Percentiles rank a stretch among this genome's conserved stretches.
Conservation (phyloP, 2,888 invertebrate genomes). For the Enchytraeus crypticus region DNA sequence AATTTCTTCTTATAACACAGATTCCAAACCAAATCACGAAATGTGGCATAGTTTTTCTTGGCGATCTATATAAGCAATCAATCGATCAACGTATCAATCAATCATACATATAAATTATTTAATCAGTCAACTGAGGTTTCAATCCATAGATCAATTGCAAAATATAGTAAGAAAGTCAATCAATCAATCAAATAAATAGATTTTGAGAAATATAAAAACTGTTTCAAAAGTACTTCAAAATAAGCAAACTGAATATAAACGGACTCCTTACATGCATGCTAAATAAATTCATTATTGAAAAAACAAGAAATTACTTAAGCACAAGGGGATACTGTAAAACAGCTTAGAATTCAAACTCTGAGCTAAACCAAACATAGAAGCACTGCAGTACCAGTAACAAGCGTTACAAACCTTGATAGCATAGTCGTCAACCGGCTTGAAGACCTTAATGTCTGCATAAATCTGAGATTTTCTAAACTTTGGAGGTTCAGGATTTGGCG, state of each 20-base stretch:
- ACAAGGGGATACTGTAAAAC: too few relatives aligned
- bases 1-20: conserved; percentile 43
- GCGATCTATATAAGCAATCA: conserved; percentile 37
- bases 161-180: too few relatives aligned
- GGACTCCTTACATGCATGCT: too few relatives aligned
- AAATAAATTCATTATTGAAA: too few relatives aligned
- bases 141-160: not conserved
- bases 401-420: conserved; percentile 46
- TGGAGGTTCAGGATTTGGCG: conserved; percentile 40
- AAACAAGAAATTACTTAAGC: too few relatives aligned
- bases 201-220: not conserved
- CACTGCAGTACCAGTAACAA: too few relatives aligned
- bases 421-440: conserved; percentile 43
- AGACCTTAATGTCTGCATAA: conserved; percentile 44
- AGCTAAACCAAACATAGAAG: too few relatives aligned
- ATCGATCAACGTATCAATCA: not conserved
- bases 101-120: too few relatives aligned
- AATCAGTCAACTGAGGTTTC: too few relatives aligned
- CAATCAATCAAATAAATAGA: not conserved
- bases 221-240: not conserved
- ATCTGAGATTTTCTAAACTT: conserved; percentile 45
- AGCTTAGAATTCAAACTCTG: too few relatives aligned
- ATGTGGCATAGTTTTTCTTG: conserved; percentile 42
- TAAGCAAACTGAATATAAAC: too few relatives aligned
- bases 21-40: conserved; percentile 47